These are phyloP conservation scores for Pammene fasciana DNA, from an alignment of 2,888 invertebrate species.

Conservation along the genomic window DNA sequence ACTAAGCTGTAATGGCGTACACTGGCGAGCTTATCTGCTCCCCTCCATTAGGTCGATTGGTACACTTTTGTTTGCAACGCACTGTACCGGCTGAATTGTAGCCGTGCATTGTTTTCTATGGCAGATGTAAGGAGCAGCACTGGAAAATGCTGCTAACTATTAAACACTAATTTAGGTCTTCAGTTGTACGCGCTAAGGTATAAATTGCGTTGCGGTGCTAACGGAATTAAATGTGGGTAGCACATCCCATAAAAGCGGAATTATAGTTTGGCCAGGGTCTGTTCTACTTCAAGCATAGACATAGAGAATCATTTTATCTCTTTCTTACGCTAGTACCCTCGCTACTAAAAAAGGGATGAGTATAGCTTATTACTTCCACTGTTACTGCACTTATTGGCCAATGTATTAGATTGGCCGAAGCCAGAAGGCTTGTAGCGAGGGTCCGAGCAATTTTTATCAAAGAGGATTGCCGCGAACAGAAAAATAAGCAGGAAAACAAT, in stretches of 20 bases:
- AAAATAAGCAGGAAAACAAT: not conserved
- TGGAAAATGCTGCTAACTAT: constrained; percentile 25
- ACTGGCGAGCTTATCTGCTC: constrained; percentile 41
- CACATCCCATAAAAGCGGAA: constrained; percentile 22
- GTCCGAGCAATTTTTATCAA: not conserved
- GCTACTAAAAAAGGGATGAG: too few species aligned
- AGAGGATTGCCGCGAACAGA: not conserved
- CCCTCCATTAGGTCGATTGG: constrained; percentile 43
- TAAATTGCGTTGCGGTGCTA: constrained; percentile 16
- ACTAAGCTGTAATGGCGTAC: constrained; percentile 29
- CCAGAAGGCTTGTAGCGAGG: constrained; percentile 4
- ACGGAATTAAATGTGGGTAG: constrained; percentile 28
- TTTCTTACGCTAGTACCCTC: too few species aligned
- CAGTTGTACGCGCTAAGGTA: not conserved
- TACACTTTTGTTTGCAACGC: constrained; percentile 41
- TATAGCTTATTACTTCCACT: too few species aligned
- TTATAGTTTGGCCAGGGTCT: too few species aligned
- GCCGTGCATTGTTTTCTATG: constrained; percentile 37
- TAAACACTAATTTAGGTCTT: constrained; percentile 5
- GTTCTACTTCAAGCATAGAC: too few species aligned
- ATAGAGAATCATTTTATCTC: too few species aligned
- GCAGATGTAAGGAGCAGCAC: constrained; percentile 33
- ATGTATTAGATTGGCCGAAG: constrained; percentile 24
- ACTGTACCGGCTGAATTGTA: constrained; percentile 36
- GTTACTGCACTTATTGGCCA: too few species aligned